These are phyloP conservation scores for Siniperca undulata DNA, from an alignment of 2,797 vertebrate genomes.

Conservation along the genomic window DNA sequence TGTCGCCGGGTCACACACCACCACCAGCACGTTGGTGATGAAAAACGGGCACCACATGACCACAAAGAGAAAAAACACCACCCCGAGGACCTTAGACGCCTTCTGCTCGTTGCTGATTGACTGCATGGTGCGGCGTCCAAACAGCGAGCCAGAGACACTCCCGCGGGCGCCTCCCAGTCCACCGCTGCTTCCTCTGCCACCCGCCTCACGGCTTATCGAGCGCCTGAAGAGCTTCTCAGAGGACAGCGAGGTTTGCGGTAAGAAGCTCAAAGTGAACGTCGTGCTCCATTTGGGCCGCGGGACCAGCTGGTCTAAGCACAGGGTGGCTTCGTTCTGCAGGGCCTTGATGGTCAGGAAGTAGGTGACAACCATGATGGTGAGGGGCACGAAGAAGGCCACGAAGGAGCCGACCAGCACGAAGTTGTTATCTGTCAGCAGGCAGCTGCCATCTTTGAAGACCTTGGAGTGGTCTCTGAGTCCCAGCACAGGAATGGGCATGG, in stretches of 20 bases:
- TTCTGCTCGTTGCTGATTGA: slow-evolving; percentile 98
- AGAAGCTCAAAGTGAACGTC: slow-evolving; percentile 88
- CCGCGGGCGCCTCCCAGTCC: slow-evolving; percentile 27
- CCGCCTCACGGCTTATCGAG: slow-evolving; percentile 87
- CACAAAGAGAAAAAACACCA: slow-evolving; percentile 97
- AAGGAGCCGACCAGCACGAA: slow-evolving; percentile 96
- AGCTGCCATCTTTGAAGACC: slow-evolving; percentile 93
- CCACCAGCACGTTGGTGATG: slow-evolving; percentile 94
- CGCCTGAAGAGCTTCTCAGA: slow-evolving; percentile 92
- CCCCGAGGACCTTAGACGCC: slow-evolving; percentile 96
- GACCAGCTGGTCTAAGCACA: slow-evolving; percentile 91
- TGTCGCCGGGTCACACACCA: slow-evolving; percentile 87
- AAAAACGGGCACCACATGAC: slow-evolving; percentile 99
- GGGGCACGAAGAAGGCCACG: slow-evolving; percentile 95
- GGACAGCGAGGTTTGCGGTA: slow-evolving; percentile 92
- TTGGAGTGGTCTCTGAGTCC: slow-evolving; percentile 93
- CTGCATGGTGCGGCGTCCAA: slow-evolving; percentile 92
- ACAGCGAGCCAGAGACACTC: slow-evolving; percentile 62
- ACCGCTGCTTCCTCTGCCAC: slow-evolving; percentile 32
- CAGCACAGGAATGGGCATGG: slow-evolving; percentile 95
- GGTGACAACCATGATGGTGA: slow-evolving; percentile 96
- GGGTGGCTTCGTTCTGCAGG: slow-evolving; percentile 92
- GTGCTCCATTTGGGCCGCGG: slow-evolving; percentile 91
- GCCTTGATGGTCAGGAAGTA: slow-evolving; percentile 96
- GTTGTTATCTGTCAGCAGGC: slow-evolving; percentile 90